These are phyloP conservation scores for Coccyzus lansbergi DNA, from an alignment of 2,797 vertebrate genomes.

Conservation along the genomic window DNA sequence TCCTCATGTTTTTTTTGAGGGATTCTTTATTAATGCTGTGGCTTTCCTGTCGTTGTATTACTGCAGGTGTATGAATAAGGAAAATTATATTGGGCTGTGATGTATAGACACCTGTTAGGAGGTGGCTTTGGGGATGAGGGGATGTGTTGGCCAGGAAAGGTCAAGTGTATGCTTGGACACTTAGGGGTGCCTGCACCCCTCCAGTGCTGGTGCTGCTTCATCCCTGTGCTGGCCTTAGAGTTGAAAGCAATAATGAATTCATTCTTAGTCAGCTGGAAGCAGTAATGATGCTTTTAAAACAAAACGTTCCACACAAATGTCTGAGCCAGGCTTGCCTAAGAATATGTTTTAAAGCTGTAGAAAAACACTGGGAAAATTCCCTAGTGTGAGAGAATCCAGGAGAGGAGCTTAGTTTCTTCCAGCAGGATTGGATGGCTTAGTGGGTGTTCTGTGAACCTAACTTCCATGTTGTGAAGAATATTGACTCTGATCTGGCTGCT, in stretches of 20 bases:
- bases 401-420: not conserved
- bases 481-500: not conserved
- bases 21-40: not conserved
- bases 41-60: rapidly evolving
- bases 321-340: not conserved
- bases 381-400: not conserved
- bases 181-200: rapidly evolving
- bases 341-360: not conserved
- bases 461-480: rapidly evolving
- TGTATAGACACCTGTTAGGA: not conserved
- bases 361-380: not conserved
- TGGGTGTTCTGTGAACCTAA: not conserved
- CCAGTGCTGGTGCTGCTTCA: rapidly evolving
- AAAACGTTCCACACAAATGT: rapidly evolving
- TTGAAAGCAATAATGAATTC: not conserved
- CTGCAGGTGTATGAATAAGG: not conserved
- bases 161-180: not conserved
- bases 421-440: not conserved
- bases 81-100: not conserved
- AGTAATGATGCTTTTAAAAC: not conserved
- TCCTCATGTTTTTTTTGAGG: rapidly evolving
- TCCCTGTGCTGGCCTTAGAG: not conserved
- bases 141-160: rapidly evolving
- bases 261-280: not conserved
- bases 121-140: not conserved